These are phyloP conservation scores for Cephus runcator DNA, from an alignment of 2,888 invertebrate genomes.

Conservation along the genomic window DNA sequence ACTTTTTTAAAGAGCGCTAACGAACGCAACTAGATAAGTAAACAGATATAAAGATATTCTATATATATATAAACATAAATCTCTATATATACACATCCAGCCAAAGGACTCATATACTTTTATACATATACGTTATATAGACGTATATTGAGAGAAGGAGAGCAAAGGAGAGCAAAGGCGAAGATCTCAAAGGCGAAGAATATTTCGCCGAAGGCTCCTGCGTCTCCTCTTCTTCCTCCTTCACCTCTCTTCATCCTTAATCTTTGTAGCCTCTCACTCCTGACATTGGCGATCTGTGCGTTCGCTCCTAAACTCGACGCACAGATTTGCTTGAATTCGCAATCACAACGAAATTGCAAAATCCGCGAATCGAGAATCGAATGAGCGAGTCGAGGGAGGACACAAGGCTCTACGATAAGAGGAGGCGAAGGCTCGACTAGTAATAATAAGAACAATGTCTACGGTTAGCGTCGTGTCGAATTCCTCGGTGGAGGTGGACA, in stretches of 20 bases:
- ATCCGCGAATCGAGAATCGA: not conserved
- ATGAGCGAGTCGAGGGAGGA: conserved; percentile 24
- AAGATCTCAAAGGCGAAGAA: not conserved
- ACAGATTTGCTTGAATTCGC: too few relatives aligned
- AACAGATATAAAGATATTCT: not conserved
- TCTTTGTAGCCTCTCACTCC: too few relatives aligned
- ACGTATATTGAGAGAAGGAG: too few relatives aligned
- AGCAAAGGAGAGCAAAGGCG: too few relatives aligned
- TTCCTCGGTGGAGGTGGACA: conserved; percentile 63
- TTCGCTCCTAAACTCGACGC: too few relatives aligned
- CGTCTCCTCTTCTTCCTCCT: not conserved
- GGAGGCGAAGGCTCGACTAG: not conserved
- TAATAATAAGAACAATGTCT: conserved; percentile 44
- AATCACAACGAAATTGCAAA: too few relatives aligned
- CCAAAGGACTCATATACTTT: not conserved
- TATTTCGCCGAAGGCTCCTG: not conserved
- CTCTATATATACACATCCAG: conserved; percentile 1
- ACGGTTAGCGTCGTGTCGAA: conserved; percentile 62
- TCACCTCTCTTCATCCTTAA: too few relatives aligned
- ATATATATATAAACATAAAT: not conserved
- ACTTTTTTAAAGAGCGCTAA: too few relatives aligned
- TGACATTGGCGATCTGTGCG: too few relatives aligned
- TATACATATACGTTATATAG: not conserved
- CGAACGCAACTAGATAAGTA: too few relatives aligned
- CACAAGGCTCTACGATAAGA: too few relatives aligned